Conservation (phyloP, 2,888 invertebrate species). For the Latrodectus hesperus region DNA sequence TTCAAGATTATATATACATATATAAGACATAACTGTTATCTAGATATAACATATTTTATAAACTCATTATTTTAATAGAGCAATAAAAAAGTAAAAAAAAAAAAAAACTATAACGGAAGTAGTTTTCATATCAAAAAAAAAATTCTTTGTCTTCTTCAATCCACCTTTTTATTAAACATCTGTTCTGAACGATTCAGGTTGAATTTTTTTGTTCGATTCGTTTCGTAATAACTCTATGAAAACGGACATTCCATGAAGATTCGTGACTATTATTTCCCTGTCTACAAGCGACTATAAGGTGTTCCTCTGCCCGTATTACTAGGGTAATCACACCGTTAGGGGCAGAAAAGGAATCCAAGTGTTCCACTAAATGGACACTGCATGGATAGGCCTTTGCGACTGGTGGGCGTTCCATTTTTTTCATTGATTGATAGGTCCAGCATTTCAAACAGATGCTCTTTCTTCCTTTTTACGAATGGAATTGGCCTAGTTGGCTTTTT, state of each 20-base stretch:
- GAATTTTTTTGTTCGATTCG: not conserved
- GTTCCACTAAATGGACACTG: slow-evolving; percentile 1
- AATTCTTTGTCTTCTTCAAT: not conserved
- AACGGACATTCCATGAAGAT: slow-evolving; percentile 18
- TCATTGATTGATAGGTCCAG: slow-evolving; percentile 24
- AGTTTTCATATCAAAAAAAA: not conserved
- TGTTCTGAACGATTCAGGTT: not conserved
- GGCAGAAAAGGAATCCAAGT: slow-evolving; percentile 23
- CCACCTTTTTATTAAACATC: not conserved
- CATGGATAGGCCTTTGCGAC: slow-evolving; percentile 16
- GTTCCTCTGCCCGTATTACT: slow-evolving; percentile 27
- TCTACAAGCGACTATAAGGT: slow-evolving; percentile 1
- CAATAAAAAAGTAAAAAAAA: not conserved
- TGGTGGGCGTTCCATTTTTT: not conserved
- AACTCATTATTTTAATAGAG: too few relatives aligned
- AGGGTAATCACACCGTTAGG: slow-evolving; percentile 30
- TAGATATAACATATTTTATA: too few relatives aligned
- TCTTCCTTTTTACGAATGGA: not conserved
- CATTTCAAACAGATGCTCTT: slow-evolving; percentile 40
- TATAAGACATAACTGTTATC: too few relatives aligned
- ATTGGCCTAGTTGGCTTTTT: slow-evolving; percentile 38
- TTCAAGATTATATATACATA: too few relatives aligned
- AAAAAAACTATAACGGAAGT: not conserved
- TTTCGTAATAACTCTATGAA: slow-evolving; percentile 16
- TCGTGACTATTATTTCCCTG: slow-evolving; percentile 37